Percentiles rank a stretch among this genome's conserved stretches.
These are phyloP conservation scores for Pampus argenteus DNA, from an alignment of 2,797 vertebrate genomes.

Conservation along the genomic window DNA sequence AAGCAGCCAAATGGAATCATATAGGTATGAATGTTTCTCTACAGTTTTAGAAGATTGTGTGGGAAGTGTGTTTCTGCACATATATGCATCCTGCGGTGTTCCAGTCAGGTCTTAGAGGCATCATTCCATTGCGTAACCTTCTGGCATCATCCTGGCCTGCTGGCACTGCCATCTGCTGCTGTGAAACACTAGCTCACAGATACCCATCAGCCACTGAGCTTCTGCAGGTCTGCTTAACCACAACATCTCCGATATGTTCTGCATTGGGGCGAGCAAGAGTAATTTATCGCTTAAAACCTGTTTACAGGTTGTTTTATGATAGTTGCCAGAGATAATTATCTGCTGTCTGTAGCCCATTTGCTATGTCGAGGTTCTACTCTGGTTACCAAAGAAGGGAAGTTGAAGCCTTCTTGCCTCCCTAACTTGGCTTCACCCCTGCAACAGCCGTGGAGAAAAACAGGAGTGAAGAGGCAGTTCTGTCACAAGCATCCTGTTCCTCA, in stretches of 20 bases:
- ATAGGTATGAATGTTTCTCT: constrained; percentile 16
- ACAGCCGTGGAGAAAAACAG: constrained; percentile 73
- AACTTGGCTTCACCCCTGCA: constrained; percentile 72
- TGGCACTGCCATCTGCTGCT: constrained; percentile 86
- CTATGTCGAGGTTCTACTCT: constrained; percentile 41
- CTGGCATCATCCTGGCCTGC: constrained; percentile 84
- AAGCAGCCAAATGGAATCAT: constrained; percentile 21
- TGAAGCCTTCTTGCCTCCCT: constrained; percentile 52
- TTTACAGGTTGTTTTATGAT: constrained; percentile 33
- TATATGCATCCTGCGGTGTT: constrained; percentile 79
- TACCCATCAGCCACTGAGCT: constrained; percentile 64
- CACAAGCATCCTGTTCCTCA: constrained; percentile 77
- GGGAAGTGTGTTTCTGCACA: constrained; percentile 78
- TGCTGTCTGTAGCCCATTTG: constrained; percentile 10
- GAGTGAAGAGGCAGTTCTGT: constrained; percentile 73
- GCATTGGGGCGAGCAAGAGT: constrained; percentile 29
- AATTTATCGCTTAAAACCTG: constrained; percentile 27
- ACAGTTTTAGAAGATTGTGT: constrained; percentile 62
- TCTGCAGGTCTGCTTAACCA: constrained; percentile 69
- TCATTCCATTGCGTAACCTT: constrained; percentile 87
- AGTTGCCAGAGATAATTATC: constrained; percentile 29
- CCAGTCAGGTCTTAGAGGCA: constrained; percentile 81
- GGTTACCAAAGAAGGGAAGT: constrained; percentile 41
- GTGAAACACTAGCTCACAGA: constrained; percentile 74
- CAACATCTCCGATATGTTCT: constrained; percentile 40